These are phyloP conservation scores for Petrocephalus sullivani DNA, from an alignment of 2,797 vertebrate species.

Conservation along the genomic window DNA sequence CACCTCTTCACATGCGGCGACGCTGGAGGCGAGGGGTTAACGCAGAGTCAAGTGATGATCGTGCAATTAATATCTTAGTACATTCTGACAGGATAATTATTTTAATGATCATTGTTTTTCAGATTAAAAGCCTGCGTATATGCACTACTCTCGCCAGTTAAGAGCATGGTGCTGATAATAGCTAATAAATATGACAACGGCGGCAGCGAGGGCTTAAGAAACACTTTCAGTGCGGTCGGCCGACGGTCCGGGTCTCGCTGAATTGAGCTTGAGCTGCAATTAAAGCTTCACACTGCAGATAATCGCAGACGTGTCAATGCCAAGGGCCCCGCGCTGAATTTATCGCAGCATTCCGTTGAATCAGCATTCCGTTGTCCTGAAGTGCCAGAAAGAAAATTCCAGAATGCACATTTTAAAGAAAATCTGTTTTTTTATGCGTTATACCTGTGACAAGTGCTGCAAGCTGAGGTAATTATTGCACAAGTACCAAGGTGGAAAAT, in stretches of 20 bases:
- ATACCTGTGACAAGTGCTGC: neutral
- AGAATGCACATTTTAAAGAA: neutral
- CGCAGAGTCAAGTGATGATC: neutral
- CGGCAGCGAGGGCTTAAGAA: neutral
- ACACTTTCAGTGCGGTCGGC: neutral
- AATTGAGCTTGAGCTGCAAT: neutral
- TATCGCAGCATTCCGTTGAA: neutral
- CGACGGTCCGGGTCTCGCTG: neutral
- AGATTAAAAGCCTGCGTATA: neutral
- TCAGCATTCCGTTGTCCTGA: neutral
- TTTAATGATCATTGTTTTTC: slow-evolving; percentile 17
- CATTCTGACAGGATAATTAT: slow-evolving; percentile 14
- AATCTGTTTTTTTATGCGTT: neutral
- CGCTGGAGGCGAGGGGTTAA: neutral
- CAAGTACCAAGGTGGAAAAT: neutral
- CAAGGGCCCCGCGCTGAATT: neutral
- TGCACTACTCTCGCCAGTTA: neutral
- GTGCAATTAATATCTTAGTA: slow-evolving; percentile 13
- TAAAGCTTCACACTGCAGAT: neutral
- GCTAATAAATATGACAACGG: neutral
- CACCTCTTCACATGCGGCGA: neutral
- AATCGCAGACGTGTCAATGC: neutral
- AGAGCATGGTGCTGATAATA: neutral
- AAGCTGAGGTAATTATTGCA: neutral
- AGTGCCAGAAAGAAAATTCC: neutral